Conservation (phyloP, 1,140 invertebrate species). For the Psix sp. region DNA sequence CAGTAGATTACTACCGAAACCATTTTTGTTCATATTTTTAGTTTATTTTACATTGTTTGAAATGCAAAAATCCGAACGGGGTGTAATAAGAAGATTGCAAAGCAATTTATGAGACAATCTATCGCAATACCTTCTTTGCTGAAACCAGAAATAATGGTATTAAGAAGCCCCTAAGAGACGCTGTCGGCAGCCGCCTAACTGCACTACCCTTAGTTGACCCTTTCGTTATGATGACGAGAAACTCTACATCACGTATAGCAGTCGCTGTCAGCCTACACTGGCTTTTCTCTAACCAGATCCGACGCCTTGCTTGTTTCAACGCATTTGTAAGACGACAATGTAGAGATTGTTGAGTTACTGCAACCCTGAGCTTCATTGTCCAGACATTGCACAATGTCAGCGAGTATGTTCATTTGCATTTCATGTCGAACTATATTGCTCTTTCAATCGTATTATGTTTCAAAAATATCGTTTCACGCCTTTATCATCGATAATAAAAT, state of each 20-base stretch:
- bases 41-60: no score
- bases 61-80: no score
- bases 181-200: constrained; percentile 73
- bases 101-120: constrained; percentile 23
- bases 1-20: no score
- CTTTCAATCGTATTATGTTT: no score
- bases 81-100: no score
- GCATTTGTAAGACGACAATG: constrained; percentile 63
- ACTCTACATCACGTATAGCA: constrained; percentile 52
- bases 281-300: constrained; percentile 68
- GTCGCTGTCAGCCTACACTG: constrained; percentile 53
- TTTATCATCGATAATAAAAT: no score
- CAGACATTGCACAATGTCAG: constrained; percentile 28
- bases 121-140: constrained; percentile 47
- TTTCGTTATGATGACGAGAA: constrained; percentile 52
- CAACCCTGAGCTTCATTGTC: constrained; percentile 47
- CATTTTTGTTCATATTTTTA: no score
- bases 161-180: constrained; percentile 70
- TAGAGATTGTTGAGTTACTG: constrained; percentile 63
- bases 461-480: no score
- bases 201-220: constrained; percentile 61
- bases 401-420: no score
- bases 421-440: no score
- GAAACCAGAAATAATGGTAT: constrained; percentile 73
- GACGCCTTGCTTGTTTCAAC: constrained; percentile 54